These are phyloP conservation scores for Phalacrocorax carbo DNA, from an alignment of 2,113 vertebrate genomes.

Conservation along the genomic window DNA sequence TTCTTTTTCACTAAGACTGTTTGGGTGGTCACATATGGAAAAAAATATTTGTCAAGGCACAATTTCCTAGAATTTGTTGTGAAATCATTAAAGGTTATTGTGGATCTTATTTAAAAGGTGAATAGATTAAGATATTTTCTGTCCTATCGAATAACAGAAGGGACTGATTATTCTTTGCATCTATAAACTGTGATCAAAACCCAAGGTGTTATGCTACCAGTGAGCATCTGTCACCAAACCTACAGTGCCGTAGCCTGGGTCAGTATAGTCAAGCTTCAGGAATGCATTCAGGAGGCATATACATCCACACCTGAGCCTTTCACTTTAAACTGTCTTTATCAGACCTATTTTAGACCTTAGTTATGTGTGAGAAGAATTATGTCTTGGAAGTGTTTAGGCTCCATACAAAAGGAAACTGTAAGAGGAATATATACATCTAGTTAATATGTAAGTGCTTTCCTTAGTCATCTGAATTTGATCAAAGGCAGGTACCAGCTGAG, in stretches of 20 bases:
- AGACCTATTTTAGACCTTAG: not conserved
- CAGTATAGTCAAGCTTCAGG: not conserved
- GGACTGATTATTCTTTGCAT: not conserved
- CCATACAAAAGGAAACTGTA: not conserved
- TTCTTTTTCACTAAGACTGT: not conserved
- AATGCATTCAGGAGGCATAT: not conserved
- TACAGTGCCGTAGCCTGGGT: not conserved
- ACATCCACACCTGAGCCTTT: not conserved
- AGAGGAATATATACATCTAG: not conserved
- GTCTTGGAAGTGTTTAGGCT: not conserved
- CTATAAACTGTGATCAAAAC: not conserved
- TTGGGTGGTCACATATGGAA: not conserved
- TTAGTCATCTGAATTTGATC: not conserved
- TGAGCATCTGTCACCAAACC: not conserved
- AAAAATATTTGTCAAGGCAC: not conserved
- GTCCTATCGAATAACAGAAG: not conserved
- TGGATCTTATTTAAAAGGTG: not conserved
- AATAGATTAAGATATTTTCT: not conserved
- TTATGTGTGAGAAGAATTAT: not conserved
- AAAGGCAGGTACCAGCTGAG: not conserved
- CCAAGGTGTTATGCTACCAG: not conserved
- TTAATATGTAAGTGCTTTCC: not conserved
- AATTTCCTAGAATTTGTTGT: not conserved
- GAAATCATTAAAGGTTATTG: not conserved
- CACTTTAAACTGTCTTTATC: not conserved